Base-by-base conservation (phyloP, 2,888 invertebrate species). In the Nomada ruficornis region DNA sequence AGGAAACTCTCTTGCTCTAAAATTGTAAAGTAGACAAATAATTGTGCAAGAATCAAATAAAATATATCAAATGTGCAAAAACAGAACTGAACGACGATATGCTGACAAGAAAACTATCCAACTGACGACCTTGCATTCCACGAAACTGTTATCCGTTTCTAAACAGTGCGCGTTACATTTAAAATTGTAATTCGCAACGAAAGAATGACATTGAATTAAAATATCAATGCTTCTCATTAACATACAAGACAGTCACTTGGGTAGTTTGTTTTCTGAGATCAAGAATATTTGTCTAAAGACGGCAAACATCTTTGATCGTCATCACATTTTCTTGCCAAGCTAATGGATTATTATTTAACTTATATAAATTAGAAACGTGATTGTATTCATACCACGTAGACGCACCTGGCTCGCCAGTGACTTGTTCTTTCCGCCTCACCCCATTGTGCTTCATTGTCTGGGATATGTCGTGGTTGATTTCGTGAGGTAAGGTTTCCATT, bases 351-450 rank as follows among this genome's bases (percentile, higher is more conserved):
- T 86, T 80, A 85, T 78, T 85, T 77, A 85, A 68, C 54, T 80
- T 62, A 76, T 86, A 82, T 80, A 83, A 82, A 86, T 80, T 85
- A 88, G 82, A 86, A 93, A 91, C 91, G 93, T 93, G 92, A 93
- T 93, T 92, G 88, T 89, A 89, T 83, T 91, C 93, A 91, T 93
- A 93, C 93, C 93, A 93, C 93, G 90, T 91, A 89, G 93, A 94
- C 94, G 93, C 93, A 94, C 93, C 93, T 94, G 93, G 93, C 93
- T 92, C 93, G 93, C 93, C 93, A 93, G 83, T 93, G 93, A 88
- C 91, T 93, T 85, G 93, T 90, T 88, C 93, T 92, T 86, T 94
- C 94, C 59, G 94, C 94, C 84, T 94, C 94, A 20, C 94, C 94
- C 93, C 94, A 94, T 36, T 94, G 92, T 55, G 92, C 92, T 87